Evolutionary conservation across 2,113 vertebrate genomes (phyloP), one percentile per base, ranked within the genome.

Genomic region (Lepus americanus): DNA sequence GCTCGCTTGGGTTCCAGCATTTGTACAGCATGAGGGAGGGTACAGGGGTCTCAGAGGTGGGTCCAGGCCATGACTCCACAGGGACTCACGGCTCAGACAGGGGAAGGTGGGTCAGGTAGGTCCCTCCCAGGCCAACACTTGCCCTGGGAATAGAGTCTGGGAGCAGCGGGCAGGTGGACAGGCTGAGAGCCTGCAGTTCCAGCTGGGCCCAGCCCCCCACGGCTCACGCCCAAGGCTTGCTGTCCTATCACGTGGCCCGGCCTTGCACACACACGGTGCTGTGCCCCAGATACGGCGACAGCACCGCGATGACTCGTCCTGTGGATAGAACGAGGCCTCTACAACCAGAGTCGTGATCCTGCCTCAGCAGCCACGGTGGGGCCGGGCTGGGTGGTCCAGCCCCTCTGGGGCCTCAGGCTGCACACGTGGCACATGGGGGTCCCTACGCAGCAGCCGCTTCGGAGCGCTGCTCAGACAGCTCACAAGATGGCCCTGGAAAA

Each of bases 381-480:
- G 29, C 27, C 1, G 0, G 39, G 79, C 33, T 6, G 14, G 36
- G 7, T 22, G 44, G 5, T 19, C 39, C 1, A 0, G 53, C 74
- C 9, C 53, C 25, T 59, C 88, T 39, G 23, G 44, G 88, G 51
- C 49, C 89, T 85, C 31, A 44, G 66, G 36, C 31, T 44, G 29
- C 39, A 36, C 10, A 22, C 66, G 55, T 80, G 72, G 22, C 14
- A 39, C 20, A 69, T 0, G 49, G 74, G 55, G 6, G 19, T 53
- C 12, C 8, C 2, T 13, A 27, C 16, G 74, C 0, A 17, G 17
- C 39, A 20, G 8, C 1, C 25, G 69, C 55, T n/a, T 86, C 39
- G 0, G 0, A 39, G 39, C 0, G 29, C 16, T 3, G 1, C 36
- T 12, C 8, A 3, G 51, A 70, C 14, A 4, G 36, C 6, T 39